A percentile compares a stretch with the other conserved stretches of the same genome.
Conservation (phyloP, 2,888 invertebrate genomes). For the Drosophila setosimentum region DNA sequence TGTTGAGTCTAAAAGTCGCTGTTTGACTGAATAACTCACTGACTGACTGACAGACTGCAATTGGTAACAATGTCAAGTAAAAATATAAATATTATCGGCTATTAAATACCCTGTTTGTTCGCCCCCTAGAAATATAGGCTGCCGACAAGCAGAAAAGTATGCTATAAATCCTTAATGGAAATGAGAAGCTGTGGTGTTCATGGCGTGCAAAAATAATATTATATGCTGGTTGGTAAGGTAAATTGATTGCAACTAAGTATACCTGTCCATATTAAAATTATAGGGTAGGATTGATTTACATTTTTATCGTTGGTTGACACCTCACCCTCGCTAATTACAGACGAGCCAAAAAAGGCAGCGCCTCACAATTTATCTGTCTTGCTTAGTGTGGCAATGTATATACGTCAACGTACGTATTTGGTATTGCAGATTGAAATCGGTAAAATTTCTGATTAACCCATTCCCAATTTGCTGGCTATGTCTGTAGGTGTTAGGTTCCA, state of each 20-base stretch:
- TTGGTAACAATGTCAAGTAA: constrained; percentile 37
- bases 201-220: not conserved
- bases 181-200: not conserved
- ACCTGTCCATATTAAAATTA: not conserved
- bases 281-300: constrained; percentile 57
- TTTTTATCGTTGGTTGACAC: constrained; percentile 33
- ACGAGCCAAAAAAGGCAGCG: constrained; percentile 38
- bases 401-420: constrained; percentile 24
- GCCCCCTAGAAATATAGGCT: not conserved
- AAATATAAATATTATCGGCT: constrained; percentile 7
- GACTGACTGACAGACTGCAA: constrained; percentile 36
- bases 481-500: constrained; percentile 46
- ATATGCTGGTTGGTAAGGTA: not conserved
- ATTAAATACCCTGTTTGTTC: constrained; percentile 6
- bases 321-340: constrained; percentile 44
- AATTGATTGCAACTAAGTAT: not conserved
- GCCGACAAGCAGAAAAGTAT: not conserved
- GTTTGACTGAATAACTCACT: constrained; percentile 26
- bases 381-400: constrained; percentile 51
- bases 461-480: constrained; percentile 17
- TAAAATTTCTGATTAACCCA: constrained; percentile 47
- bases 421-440: constrained; percentile 34
- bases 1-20: constrained; percentile 33
- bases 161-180: not conserved
- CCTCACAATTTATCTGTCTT: constrained; percentile 32